A percentile compares a stretch with the other conserved stretches of the same genome.
These are phyloP conservation scores for Drosophila arizonae DNA, from an alignment of 1,140 invertebrate species.

Conservation along the genomic window DNA sequence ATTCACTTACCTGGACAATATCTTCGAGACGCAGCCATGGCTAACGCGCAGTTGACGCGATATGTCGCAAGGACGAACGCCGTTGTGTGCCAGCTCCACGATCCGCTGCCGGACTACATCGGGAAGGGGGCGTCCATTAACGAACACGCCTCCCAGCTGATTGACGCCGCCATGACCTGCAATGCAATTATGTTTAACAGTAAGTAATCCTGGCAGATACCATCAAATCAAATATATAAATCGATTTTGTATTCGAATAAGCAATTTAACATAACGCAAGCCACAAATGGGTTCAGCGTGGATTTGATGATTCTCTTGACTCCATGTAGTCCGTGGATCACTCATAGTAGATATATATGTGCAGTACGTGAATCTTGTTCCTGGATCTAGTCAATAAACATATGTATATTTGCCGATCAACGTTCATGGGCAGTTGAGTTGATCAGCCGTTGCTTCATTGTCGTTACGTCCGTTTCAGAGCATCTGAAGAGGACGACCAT, in stretches of 20 bases:
- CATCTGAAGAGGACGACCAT: too few species aligned
- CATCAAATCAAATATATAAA: background rate
- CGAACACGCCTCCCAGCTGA: conserved; percentile 97
- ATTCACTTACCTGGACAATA: conserved; percentile 92
- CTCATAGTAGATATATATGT: too few species aligned
- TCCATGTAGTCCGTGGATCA: too few species aligned
- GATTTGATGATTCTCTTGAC: too few species aligned
- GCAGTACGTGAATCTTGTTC: too few species aligned
- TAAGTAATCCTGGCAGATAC: background rate
- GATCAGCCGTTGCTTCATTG: too few species aligned
- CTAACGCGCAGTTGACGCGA: conserved; percentile 94
- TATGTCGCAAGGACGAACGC: conserved; percentile 97
- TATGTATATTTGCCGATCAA: too few species aligned
- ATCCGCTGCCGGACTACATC: conserved; percentile 97
- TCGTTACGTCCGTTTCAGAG: too few species aligned
- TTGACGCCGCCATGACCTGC: conserved; percentile 97
- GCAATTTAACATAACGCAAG: too few species aligned
- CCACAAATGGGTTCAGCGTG: too few species aligned
- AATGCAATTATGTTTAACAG: conserved; percentile 28
- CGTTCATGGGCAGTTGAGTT: too few species aligned
- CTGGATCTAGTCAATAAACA: too few species aligned
- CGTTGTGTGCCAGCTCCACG: conserved; percentile 97
- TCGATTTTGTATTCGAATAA: background rate
- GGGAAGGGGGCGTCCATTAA: conserved; percentile 96
- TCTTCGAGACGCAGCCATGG: conserved; percentile 97